A percentile compares a stretch with the other conserved stretches of the same genome.
Evolutionary conservation across 2,888 invertebrate species (phyloP).

Genomic region (Chalcis sispes): DNA sequence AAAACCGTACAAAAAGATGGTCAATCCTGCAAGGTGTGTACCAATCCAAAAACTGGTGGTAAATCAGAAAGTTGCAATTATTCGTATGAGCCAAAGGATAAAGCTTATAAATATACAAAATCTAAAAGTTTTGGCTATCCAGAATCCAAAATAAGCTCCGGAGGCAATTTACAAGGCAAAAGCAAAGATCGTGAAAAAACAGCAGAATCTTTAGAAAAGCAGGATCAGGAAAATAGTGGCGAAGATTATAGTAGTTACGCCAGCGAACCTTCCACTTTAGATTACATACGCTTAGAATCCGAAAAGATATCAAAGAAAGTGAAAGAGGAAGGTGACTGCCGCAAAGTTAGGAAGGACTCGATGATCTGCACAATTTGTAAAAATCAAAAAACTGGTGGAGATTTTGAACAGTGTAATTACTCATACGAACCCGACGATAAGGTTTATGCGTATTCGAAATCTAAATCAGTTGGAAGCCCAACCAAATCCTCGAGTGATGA

Average conservation of each 20-base stretch:
- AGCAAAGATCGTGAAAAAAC: slow-evolving; percentile 25
- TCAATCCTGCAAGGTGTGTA: slow-evolving; percentile 79
- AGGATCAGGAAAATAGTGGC: slow-evolving; percentile 54
- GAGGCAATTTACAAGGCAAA: background rate
- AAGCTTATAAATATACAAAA: slow-evolving; percentile 68
- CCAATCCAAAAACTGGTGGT: slow-evolving; percentile 78
- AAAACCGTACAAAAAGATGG: slow-evolving; percentile 69
- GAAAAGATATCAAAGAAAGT: slow-evolving; percentile 80
- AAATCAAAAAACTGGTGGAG: slow-evolving; percentile 85
- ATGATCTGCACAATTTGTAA: slow-evolving; percentile 86
- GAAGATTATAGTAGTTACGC: slow-evolving; percentile 44
- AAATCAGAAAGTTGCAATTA: slow-evolving; percentile 80
- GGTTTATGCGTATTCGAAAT: slow-evolving; percentile 73
- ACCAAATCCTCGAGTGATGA: slow-evolving; percentile 47
- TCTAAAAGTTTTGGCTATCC: slow-evolving; percentile 69
- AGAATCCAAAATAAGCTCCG: slow-evolving; percentile 4
- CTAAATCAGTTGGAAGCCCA: slow-evolving; percentile 67
- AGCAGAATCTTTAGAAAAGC: slow-evolving; percentile 53
- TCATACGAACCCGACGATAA: slow-evolving; percentile 85
- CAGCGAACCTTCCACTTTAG: slow-evolving; percentile 36
- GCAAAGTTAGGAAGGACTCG: slow-evolving; percentile 81
- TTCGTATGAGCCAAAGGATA: slow-evolving; percentile 76
- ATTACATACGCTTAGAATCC: slow-evolving; percentile 78
- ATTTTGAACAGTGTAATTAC: slow-evolving; percentile 89
- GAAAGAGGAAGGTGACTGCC: slow-evolving; percentile 78